Percentiles rank a stretch among this genome's conserved stretches.
phyloP scores from a whole-genome alignment of 2,888 invertebrate genomes.

The Cheilosia variabilis region DNA sequence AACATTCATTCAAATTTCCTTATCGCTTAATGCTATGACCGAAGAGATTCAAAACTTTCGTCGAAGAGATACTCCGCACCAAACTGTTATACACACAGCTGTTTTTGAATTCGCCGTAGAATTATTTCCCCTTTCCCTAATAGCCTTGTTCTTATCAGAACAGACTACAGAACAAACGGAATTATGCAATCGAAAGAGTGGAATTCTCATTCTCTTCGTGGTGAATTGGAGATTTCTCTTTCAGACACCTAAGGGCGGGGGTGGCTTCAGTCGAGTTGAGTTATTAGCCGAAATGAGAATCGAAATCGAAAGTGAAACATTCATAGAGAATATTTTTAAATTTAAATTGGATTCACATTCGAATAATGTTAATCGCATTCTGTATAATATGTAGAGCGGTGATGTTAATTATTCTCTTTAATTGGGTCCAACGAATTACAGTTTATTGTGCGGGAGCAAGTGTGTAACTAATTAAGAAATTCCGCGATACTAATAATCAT shows the following conservation, averaged over 20 bases:
- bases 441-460: background rate
- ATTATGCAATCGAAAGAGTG: background rate
- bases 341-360: background rate
- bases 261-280: conserved; percentile 5
- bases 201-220: conserved; percentile 25
- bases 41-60: background rate
- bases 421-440: background rate
- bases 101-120: conserved; percentile 56
- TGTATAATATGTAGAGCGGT: conserved; percentile 12
- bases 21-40: background rate
- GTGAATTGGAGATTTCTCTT: conserved; percentile 14
- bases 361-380: conserved; percentile 30
- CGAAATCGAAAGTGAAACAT: conserved; percentile 43
- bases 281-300: conserved; percentile 11
- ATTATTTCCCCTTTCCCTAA: conserved; percentile 4
- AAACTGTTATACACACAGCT: conserved; percentile 68
- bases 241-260: conserved; percentile 3
- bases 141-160: conserved; percentile 51
- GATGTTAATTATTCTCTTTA: conserved; percentile 21
- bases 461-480: background rate
- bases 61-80: background rate
- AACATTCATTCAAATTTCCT: no score
- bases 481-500: no score
- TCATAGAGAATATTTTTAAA: conserved; percentile 14
- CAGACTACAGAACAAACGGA: conserved; percentile 15